Percentiles rank a stretch among this genome's conserved stretches.
Evolutionary conservation across 2,797 vertebrate species (phyloP).

Genomic region (Paramormyrops hopkinsi): DNA sequence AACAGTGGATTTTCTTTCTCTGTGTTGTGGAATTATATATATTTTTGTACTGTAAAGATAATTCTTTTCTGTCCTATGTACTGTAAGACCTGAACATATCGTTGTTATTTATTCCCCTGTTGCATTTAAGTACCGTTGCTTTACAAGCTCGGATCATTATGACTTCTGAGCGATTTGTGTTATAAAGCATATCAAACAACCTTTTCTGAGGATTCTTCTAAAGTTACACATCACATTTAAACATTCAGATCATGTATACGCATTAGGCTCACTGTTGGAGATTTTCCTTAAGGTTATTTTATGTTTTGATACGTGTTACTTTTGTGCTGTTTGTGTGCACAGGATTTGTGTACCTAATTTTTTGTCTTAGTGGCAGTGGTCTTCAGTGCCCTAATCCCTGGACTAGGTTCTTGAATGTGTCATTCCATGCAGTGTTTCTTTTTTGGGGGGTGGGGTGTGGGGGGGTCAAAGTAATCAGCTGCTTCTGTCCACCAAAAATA

Average conservation of each 20-base stretch:
- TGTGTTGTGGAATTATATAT: slow-evolving; percentile 26
- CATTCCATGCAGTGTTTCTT: not conserved
- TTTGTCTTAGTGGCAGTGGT: not conserved
- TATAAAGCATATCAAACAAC: not conserved
- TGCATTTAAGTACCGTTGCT: not conserved
- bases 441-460: no score
- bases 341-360: not conserved
- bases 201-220: not conserved
- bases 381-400: not conserved
- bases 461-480: not conserved
- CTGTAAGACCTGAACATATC: slow-evolving; percentile 26
- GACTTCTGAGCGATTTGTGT: not conserved
- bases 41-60: slow-evolving; percentile 10
- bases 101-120: slow-evolving; percentile 10
- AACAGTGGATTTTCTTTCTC: slow-evolving; percentile 23
- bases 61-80: slow-evolving; percentile 30
- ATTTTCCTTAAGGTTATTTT: not conserved
- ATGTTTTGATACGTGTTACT: not conserved
- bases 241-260: not conserved
- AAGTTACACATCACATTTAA: not conserved
- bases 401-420: not conserved
- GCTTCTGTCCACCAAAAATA: not conserved
- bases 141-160: not conserved
- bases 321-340: not conserved
- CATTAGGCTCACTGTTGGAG: not conserved